Base-by-base conservation (phyloP, 2,113 vertebrate genomes). In the Cepphus grylle region DNA sequence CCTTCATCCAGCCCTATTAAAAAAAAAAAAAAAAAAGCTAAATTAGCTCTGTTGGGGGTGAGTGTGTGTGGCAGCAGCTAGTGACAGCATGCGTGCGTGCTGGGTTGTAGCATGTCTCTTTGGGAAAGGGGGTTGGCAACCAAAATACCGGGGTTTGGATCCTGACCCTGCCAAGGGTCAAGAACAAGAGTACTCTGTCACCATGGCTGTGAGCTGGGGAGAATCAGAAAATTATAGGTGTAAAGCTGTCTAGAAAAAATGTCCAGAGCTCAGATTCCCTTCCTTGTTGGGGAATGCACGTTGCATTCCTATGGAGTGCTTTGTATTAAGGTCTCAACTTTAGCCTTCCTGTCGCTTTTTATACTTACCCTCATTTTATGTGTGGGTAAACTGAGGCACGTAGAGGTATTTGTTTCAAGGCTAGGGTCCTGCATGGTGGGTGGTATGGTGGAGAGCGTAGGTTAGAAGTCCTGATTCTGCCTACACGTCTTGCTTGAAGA, bases 241-340 rank as follows among this genome's bases (percentile, higher is more conserved):
- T 62, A 17, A 76, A 63, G 9, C 34, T 53, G 8, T 19, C 34
- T 38, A 34, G 66, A 16, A 56, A 53, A 45, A 26, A 62, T 18
- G 14, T 21, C 15, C 40, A 70, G 59, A 86, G 59, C 73, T 91
- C 50, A 3, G 5, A 9, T 4, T 61, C 23, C 38, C 34, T 61
- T 47, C 40, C 5, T 1, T 6, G 12, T 0, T 63, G 50, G 12
- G 22, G 32, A 45, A 50, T 23, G n/a, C n/a, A 8, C 0, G 0
- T n/a, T 40, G 55, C 32, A 21, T 84, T 80, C 56, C 86, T 59
- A 4, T 6, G 23, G n/a, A 78, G 55, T 18, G 12, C 22, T 58
- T 66, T 58, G 27, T 43, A 6, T 38, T 29, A 16, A 62, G 16
- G 27, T 20, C 40, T 73, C n/a, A 27, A 3, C 25, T 63, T 89